Percentiles rank a stretch among this genome's conserved stretches.
These are phyloP conservation scores for Megaleporinus macrocephalus DNA, from an alignment of 2,113 vertebrate genomes.

Conservation along the genomic window DNA sequence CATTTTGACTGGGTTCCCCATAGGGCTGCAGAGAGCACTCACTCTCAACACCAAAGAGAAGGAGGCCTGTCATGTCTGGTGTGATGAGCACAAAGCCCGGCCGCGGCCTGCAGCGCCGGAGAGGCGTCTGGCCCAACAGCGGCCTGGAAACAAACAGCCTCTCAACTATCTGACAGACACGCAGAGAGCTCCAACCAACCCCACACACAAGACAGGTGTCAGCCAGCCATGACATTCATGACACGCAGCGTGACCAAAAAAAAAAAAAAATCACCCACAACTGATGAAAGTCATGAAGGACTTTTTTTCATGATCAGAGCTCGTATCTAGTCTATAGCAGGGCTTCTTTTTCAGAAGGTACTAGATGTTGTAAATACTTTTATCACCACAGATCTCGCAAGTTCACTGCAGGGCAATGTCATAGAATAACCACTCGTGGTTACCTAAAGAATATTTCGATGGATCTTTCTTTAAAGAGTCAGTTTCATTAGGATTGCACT, in stretches of 20 bases:
- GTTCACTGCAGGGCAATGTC: not conserved
- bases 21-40: constrained; percentile 69
- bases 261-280: constrained; percentile 32
- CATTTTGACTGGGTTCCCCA: constrained; percentile 66
- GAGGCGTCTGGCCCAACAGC: constrained; percentile 67
- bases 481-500: too few relatives aligned
- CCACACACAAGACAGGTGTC: constrained; percentile 71
- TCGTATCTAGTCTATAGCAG: constrained; percentile 15
- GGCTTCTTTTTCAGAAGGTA: constrained; percentile 12
- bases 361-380: constrained; percentile 30
- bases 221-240: constrained; percentile 64
- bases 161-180: constrained; percentile 66
- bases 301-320: constrained; percentile 46
- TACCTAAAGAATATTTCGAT: too few relatives aligned
- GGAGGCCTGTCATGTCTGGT: constrained; percentile 78
- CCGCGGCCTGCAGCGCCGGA: constrained; percentile 66
- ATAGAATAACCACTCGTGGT: not conserved
- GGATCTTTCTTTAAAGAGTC: too few relatives aligned
- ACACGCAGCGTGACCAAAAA: constrained; percentile 64
- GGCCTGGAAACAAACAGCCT: constrained; percentile 70
- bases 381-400: constrained; percentile 20
- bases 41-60: constrained; percentile 75
- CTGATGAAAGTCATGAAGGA: constrained; percentile 54
- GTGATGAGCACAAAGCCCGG: constrained; percentile 78
- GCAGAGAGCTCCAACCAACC: constrained; percentile 58